Base-by-base conservation (phyloP, 92 coral and sea anemone genomes). In the Galaxea fascicularis region DNA sequence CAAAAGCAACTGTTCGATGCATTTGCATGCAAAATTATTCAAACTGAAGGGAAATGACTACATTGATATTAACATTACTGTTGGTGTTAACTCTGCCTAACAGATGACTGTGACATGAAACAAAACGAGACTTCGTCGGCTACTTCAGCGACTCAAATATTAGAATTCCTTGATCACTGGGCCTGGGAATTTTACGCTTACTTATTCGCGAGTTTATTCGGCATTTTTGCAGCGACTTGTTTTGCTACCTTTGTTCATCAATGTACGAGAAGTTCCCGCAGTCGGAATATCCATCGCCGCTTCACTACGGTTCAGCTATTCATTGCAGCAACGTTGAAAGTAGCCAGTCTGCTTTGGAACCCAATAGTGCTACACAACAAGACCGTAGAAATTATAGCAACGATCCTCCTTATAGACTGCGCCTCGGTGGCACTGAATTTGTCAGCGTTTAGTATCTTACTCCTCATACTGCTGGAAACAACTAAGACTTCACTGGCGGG, bases 361-460 rank as follows among this genome's bases (percentile, higher is more conserved):
- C 85, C 85, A 14, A 22, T 26, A 44, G 10, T 65, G 1, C 5
- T 44, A 16, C 15, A 47, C 45, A 28, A 67, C 7, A 24, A 29
- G 64, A 35, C 82, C 10, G 62, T 6, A 8, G 82, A 46, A 45
- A 17, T 14, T 1, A 60, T 59, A 10, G 54, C 58, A 4, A 57
- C 24, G 13, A 6, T 39, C 0, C 71, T 77, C 16, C 17, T 77
- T 17, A 9, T 77, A 20, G 21, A 59, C 56, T 51, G 71, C 41
- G 8, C 20, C 20, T 60, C 82, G 22, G 31, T 26, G 29, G 71
- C 82, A 20, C 26, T 77, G 12, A 64, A 4, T 41, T 56, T 77
- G 21, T 91, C 97, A 1, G 95, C 97, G 35, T 89, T 87, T 46
- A 92, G 93, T 21, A 88, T 93, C 4, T 89, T 93, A 0, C 85